Base-by-base conservation (phyloP, 2,113 vertebrate genomes). In the Percopsis transmontana region DNA sequence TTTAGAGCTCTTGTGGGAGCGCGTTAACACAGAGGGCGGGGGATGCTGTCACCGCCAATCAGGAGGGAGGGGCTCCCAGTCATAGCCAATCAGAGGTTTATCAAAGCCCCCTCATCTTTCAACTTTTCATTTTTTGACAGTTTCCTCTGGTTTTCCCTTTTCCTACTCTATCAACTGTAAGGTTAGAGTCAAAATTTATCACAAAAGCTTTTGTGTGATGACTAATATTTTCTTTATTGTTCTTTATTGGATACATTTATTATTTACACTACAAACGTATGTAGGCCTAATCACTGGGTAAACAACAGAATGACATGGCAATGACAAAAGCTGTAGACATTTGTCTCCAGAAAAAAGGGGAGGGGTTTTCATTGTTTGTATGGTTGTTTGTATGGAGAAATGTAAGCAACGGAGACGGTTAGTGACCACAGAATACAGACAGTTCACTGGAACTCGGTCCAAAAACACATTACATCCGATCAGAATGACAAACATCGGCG, bases 331-430 rank as follows among this genome's bases (percentile, higher is more conserved):
- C 27, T 33, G 27, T 33, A 33, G 27, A 45, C 8, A 19, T 50
- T 50, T 18, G n/a, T n/a, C 14, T 50, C 16, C 47, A 20, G 47
- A 24, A 19, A 23, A 53, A 23, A 23, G 21, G 20, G 51, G 51
- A 15, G 21, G 66, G 40, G 60, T 55, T 51, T 51, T 69, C 51
- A n/a, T 23, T 42, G 41, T 41, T 33, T 24, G 60, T 20, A 18
- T 33, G 23, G 10, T 40, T 38, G 40, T 19, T 41, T 66, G 21
- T 15, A 38, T 42, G 50, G 21, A 45, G 56, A n/a, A 42, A 19
- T 39, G 56, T 59, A 40, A 3, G 40, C 16, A n/a, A 5, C 20
- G 48, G 72, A 77, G 65, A 77, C 70, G 62, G 52, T 44, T n/a
- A 10, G 6, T 13, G 19, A 27, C 45, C 72, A 52, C 57, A 66